Base-by-base conservation (phyloP, 2,888 invertebrate genomes). In the Perithous albicinctus region DNA sequence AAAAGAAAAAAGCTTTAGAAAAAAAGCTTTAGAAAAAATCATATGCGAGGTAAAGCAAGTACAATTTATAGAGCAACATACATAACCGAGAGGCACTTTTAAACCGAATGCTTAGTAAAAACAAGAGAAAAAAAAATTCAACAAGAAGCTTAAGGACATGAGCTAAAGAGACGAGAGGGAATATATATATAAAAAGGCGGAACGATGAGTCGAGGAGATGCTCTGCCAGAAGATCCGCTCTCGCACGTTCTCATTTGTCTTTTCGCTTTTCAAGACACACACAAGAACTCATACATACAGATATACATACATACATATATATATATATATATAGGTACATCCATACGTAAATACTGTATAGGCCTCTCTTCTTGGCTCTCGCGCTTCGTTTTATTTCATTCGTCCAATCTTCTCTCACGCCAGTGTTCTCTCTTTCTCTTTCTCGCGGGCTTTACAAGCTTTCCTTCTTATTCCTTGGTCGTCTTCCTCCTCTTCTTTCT, bases 181-280 rank as follows among this genome's bases (percentile, higher is more conserved):
- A 41, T 26, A 73, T 29, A 29, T 29, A 66, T 29, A 64, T 43
- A 75, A 79, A 81, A 84, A 69, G 63, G 69, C 32, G 78, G 59
- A 64, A 78, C 75, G 78, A 81, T 69, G 78, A 78, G 70, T 63
- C 69, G 72, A 56, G 66, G 66, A 51, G 72, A 80, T 77, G 64
- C 70, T 70, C n/a, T 78, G 82, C 76, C 76, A 67, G 76, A 73
- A 77, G 76, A 80, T 38, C 80, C 70, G 72, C 80, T 41, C 72
- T 41, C 72, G 66, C 76, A 48, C 84, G 77, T 83, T 86, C 82
- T 83, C 85, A 85, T 84, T 89, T 89, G 89, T 89, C 88, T 88
- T 86, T 83, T 85, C 81, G 85, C 85, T 86, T 88, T 87, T 84
- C 85, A 56, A 76, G 69, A 56, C 82, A 48, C 59, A 74, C 73